Evolutionary conservation across 1,140 invertebrate genomes (phyloP).

Genomic region (Drosophila guanche): DNA sequence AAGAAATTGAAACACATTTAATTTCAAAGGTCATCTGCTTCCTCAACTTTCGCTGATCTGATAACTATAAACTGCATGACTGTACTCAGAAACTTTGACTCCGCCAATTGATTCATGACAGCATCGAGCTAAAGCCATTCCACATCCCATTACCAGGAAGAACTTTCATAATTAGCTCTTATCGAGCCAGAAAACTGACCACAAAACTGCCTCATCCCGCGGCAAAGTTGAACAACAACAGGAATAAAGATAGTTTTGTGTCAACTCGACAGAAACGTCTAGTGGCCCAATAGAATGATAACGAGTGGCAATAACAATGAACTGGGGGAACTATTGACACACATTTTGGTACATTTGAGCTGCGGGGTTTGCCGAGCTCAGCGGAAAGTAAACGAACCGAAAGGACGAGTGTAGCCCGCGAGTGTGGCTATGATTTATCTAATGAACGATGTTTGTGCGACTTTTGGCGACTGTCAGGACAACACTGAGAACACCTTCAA

Average conservation of each 20-base stretch:
- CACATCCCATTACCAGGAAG: not conserved
- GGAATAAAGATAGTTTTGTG: slow-evolving; percentile 45
- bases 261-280: slow-evolving; percentile 50
- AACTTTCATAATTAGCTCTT: slow-evolving; percentile 53
- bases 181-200: slow-evolving; percentile 37
- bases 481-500: slow-evolving; percentile 24
- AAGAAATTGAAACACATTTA: too few relatives aligned
- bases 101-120: slow-evolving; percentile 17
- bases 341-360: slow-evolving; percentile 29
- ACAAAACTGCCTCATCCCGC: slow-evolving; percentile 39
- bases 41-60: too few relatives aligned
- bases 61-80: slow-evolving; percentile 27
- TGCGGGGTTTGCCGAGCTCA: slow-evolving; percentile 23
- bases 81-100: slow-evolving; percentile 1
- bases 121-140: slow-evolving; percentile 7
- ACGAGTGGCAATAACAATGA: slow-evolving; percentile 39
- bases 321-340: slow-evolving; percentile 25
- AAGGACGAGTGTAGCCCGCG: not conserved
- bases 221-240: slow-evolving; percentile 42
- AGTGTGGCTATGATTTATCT: slow-evolving; percentile 37
- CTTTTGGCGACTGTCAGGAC: slow-evolving; percentile 7
- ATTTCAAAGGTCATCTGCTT: too few relatives aligned
- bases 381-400: slow-evolving; percentile 24
- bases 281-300: slow-evolving; percentile 24
- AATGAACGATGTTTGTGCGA: slow-evolving; percentile 24